These are phyloP conservation scores for Dromiciops gliroides DNA, from an alignment of 2,113 vertebrate genomes.

Conservation along the genomic window DNA sequence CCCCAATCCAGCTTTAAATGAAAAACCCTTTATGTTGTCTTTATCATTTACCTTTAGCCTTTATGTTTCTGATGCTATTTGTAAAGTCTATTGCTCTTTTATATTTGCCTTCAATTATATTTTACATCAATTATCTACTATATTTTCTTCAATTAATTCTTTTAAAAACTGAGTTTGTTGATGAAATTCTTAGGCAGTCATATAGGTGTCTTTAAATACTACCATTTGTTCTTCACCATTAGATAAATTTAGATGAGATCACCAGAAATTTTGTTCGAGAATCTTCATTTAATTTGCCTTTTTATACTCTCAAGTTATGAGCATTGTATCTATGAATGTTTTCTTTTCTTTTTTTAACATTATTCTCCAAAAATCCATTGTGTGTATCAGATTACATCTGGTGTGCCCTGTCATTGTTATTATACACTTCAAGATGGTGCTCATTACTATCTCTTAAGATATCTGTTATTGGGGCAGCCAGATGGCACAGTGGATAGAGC, in stretches of 20 bases:
- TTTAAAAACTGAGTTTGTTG: neutral
- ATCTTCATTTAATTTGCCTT: neutral
- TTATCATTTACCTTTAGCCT: neutral
- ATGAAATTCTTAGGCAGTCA: neutral
- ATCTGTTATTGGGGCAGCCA: too few relatives aligned
- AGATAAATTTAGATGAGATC: neutral
- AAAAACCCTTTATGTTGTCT: neutral
- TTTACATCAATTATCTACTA: neutral
- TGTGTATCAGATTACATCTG: neutral
- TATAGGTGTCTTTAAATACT: neutral
- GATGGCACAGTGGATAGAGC: too few relatives aligned
- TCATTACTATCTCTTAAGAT: neutral
- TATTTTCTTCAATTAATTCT: neutral
- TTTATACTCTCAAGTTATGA: neutral
- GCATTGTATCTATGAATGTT: neutral
- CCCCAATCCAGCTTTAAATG: neutral
- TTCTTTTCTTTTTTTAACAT: neutral
- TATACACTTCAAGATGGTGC: neutral
- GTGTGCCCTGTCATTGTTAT: neutral
- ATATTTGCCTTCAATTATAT: neutral
- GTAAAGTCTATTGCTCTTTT: neutral
- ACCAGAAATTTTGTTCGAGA: neutral
- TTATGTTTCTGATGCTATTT: neutral
- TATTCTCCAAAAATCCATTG: neutral
- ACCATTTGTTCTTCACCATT: neutral